These are phyloP conservation scores for Microctenopoma steveboyesi DNA, from an alignment of 2,797 vertebrate species.

Conservation along the genomic window DNA sequence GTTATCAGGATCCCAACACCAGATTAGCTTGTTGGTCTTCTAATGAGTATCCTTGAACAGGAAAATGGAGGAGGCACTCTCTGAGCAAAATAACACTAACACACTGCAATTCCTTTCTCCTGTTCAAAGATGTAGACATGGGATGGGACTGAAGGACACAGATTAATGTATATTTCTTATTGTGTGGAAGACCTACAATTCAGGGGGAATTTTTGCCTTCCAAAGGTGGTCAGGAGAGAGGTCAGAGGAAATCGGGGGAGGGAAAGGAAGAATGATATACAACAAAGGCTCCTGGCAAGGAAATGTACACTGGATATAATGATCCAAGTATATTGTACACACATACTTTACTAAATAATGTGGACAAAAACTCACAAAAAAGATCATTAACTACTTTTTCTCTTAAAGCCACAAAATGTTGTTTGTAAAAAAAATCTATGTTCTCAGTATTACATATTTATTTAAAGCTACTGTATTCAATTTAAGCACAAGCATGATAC, in stretches of 20 bases:
- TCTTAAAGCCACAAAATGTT: no score
- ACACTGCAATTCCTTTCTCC: slow-evolving; percentile 39
- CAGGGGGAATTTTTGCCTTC: neutral
- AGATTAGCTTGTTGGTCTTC: slow-evolving; percentile 85
- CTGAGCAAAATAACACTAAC: slow-evolving; percentile 66
- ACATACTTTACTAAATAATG: neutral
- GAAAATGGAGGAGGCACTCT: slow-evolving; percentile 64
- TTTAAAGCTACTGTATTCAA: no score
- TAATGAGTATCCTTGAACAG: slow-evolving; percentile 84
- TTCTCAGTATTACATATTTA: no score
- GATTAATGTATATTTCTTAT: neutral
- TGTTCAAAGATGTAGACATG: slow-evolving; percentile 30
- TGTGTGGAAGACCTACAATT: neutral
- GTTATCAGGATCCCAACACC: slow-evolving; percentile 83
- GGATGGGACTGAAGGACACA: slow-evolving; percentile 11
- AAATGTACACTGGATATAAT: neutral
- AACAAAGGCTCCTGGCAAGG: neutral
- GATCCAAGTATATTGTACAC: neutral
- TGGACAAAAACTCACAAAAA: neutral
- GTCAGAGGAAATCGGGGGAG: neutral
- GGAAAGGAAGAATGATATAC: neutral
- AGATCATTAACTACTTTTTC: neutral
- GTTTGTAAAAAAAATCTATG: no score
- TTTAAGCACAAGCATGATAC: no score
- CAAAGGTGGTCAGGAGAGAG: neutral